Percentiles rank a stretch among this genome's conserved stretches.
phyloP scores from a whole-genome alignment of 1,140 invertebrate species.

The Sminthurinus signatus region DNA sequence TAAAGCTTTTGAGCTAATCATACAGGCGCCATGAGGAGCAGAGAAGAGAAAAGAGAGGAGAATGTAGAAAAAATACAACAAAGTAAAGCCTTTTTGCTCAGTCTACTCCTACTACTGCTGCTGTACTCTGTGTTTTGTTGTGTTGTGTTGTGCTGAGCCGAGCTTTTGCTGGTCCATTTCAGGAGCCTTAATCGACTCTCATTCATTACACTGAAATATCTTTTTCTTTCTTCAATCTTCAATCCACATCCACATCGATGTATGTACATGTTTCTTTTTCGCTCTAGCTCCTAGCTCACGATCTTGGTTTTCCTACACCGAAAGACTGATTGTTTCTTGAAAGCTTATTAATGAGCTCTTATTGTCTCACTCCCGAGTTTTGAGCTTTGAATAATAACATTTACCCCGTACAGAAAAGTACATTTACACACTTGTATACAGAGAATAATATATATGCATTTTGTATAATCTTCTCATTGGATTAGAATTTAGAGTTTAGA shows the following conservation, averaged over 20 bases:
- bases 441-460: too few species aligned
- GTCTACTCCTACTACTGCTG: too few species aligned
- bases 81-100: not conserved
- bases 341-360: constrained; percentile 23
- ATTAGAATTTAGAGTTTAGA: too few species aligned
- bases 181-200: constrained; percentile 15
- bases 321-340: constrained; percentile 18
- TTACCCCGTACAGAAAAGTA: too few species aligned
- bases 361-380: constrained; percentile 12
- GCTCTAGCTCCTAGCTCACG: not conserved
- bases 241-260: too few species aligned
- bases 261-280: too few species aligned
- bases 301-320: constrained; percentile 2
- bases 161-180: constrained; percentile 12
- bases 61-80: not conserved
- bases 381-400: too few species aligned
- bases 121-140: too few species aligned
- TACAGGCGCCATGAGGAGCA: constrained; percentile 1
- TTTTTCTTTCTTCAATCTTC: constrained; percentile 11
- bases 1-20: too few species aligned
- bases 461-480: too few species aligned
- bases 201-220: not conserved
- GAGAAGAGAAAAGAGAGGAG: not conserved
- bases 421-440: too few species aligned
- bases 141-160: too few species aligned